phyloP scores from a whole-genome alignment of 64 coral and sea anemone species.

The Porites australiensis region DNA sequence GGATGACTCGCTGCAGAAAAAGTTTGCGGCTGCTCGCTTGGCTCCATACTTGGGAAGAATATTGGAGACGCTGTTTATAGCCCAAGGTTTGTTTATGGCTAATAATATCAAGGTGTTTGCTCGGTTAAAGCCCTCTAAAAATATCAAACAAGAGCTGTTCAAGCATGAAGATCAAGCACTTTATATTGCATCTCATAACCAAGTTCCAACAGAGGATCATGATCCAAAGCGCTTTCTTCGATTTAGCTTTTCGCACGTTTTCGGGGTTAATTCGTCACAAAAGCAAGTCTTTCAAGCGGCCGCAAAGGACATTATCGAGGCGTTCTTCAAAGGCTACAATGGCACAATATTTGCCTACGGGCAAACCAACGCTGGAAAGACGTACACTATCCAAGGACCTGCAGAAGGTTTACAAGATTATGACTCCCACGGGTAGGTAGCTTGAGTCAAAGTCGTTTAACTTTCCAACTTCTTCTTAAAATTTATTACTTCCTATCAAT shows the following conservation, averaged over 20 bases:
- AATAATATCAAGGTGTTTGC: conserved; percentile 67
- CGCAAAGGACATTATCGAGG: conserved; percentile 49
- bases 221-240: conserved; percentile 14
- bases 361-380: conserved; percentile 67
- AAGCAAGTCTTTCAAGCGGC: conserved; percentile 45
- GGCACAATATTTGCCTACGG: conserved; percentile 75
- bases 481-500: no score
- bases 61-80: neutral
- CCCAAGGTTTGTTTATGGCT: conserved; percentile 44
- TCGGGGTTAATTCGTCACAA: conserved; percentile 28
- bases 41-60: neutral
- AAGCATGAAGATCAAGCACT: conserved; percentile 29
- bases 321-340: conserved; percentile 64
- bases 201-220: neutral
- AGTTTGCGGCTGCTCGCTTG: neutral
- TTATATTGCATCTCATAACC: neutral
- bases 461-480: no score
- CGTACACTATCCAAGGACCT: conserved; percentile 57
- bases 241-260: conserved; percentile 45
- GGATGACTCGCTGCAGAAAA: neutral
- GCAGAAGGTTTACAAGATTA: neutral
- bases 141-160: conserved; percentile 21
- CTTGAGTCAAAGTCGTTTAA: no score
- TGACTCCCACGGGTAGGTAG: neutral
- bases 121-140: conserved; percentile 37